Evolutionary conservation across 2,888 invertebrate genomes (phyloP).

Genomic region (Lordiphosa andalusiaca): DNA sequence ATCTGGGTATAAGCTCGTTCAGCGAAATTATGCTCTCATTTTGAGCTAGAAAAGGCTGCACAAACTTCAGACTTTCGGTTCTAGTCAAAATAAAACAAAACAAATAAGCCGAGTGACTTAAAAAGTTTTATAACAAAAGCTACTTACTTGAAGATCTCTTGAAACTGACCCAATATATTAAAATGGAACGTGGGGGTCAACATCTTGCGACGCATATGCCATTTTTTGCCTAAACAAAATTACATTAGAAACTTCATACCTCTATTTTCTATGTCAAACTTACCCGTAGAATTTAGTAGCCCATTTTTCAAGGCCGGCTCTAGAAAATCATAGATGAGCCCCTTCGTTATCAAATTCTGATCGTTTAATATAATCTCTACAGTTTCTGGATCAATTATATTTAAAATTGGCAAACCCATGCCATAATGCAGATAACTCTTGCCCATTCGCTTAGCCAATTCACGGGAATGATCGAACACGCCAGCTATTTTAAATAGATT

Average conservation of each 20-base stretch:
- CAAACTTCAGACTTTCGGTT: constrained; percentile 71
- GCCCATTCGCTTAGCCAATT: constrained; percentile 23
- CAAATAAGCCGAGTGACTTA: too few species aligned
- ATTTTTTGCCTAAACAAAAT: constrained; percentile 59
- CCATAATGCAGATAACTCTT: constrained; percentile 59
- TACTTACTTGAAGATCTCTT: constrained; percentile 72
- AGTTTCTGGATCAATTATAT: constrained; percentile 65
- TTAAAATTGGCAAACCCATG: constrained; percentile 46
- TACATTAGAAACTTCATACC: background rate
- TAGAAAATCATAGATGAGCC: constrained; percentile 60
- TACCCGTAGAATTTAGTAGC: constrained; percentile 64
- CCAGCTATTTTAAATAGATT: constrained; percentile 33
- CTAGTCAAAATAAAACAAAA: constrained; percentile 26
- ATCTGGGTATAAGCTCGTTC: constrained; percentile 68
- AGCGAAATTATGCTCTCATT: constrained; percentile 43
- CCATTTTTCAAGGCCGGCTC: constrained; percentile 68
- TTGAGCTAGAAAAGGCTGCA: constrained; percentile 40
- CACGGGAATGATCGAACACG: constrained; percentile 46
- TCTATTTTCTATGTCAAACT: background rate
- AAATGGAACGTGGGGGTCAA: constrained; percentile 76
- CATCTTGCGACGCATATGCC: constrained; percentile 73
- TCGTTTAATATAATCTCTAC: constrained; percentile 69
- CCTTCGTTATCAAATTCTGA: constrained; percentile 62
- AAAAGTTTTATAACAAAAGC: rapidly evolving
- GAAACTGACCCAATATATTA: constrained; percentile 70